Evolutionary conservation across 2,888 invertebrate genomes (phyloP), one percentile per base, ranked within the genome.

Genomic region (Cetonia aurata): DNA sequence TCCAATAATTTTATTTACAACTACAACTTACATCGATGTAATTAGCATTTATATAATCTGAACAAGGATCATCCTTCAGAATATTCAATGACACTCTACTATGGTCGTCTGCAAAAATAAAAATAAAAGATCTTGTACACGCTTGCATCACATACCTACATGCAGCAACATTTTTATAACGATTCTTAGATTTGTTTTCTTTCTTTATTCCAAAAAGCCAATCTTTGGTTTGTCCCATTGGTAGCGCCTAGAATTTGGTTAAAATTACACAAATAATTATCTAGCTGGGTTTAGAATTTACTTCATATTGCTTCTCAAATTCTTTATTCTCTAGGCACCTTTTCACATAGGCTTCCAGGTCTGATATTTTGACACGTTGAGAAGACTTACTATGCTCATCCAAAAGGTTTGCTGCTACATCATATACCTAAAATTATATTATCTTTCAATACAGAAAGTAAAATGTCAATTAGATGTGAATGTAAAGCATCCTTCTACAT

Each of bases 11-110:
- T n/a, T n/a, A n/a, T n/a, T 41, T 10, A 15, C 17, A 44, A 57
- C 17, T 10, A 25, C 46, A 12, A 50, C 55, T 80, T 81, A 87
- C 87, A 71, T 84, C 83, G 57, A 87, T 84, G 73, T 84, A 87
- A 79, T 84, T 87, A 0, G 88, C 88, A 78, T 88, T 88, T 12
- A 88, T 88, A 74, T 87, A 87, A 77, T 86, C 86, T 0, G 86
- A 86, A 73, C 79, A 79, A 17, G 79, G 81, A 77, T 82, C 85
- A 60, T 79, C 82, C 62, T 79, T 76, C 66, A 83, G 77, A 79
- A 81, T 85, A 69, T 81, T 78, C 72, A 85, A 75, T 72, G 80
- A 78, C 3, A 88, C 88, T 74, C 88, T 80, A 2, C 85, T 85
- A 68, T 86, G 85, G 73, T 88, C 87, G 80, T 87, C 86, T 86